These are phyloP conservation scores for Phodopus roborovskii DNA, from an alignment of 2,113 vertebrate genomes.

Conservation along the genomic window DNA sequence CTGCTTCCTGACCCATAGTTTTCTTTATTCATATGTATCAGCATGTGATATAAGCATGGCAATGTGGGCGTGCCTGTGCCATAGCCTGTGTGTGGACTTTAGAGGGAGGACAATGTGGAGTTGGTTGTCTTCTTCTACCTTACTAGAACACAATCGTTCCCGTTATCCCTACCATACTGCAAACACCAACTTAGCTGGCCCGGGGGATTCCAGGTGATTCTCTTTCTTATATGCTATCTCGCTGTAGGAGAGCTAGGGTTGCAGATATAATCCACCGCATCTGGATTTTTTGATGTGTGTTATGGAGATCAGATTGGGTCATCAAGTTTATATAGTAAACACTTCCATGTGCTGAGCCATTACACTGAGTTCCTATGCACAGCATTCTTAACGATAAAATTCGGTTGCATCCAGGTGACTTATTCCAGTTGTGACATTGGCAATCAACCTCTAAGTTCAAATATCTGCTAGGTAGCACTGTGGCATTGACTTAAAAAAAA, in stretches of 20 bases:
- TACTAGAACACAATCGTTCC: no score
- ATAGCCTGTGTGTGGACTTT: background rate
- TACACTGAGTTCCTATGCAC: background rate
- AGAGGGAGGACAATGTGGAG: no score
- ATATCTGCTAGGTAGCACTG: background rate
- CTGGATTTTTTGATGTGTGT: background rate
- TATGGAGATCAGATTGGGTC: background rate
- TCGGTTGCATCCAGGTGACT: background rate
- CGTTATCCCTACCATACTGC: background rate
- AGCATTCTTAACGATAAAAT: background rate
- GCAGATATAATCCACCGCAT: background rate
- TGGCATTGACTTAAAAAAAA: background rate
- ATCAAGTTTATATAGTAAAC: background rate
- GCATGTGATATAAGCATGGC: no score
- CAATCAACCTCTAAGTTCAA: background rate
- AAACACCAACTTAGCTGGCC: background rate
- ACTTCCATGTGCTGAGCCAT: background rate
- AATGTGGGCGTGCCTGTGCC: background rate
- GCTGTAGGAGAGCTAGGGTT: background rate
- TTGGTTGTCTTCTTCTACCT: background rate
- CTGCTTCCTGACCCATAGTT: background rate
- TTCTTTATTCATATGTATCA: background rate
- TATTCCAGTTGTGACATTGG: background rate
- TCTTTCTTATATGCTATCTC: background rate
- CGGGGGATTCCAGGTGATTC: background rate